Conservation (phyloP, 2,113 vertebrate species). For the Macrotis lagotis region DNA sequence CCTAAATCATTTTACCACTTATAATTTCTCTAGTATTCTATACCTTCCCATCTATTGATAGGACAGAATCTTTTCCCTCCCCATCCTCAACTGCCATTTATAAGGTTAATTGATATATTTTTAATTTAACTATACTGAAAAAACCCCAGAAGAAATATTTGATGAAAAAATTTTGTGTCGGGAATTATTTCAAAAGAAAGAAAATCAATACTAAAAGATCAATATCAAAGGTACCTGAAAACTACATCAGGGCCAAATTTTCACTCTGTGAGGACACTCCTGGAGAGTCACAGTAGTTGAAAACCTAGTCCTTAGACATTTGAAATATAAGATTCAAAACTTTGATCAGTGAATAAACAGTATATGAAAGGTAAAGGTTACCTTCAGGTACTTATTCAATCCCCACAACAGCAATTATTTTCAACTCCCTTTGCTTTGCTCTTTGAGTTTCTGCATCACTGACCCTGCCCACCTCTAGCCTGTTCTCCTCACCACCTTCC, state of each 20-base stretch:
- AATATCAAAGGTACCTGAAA: constrained; percentile 32
- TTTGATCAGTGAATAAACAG: constrained; percentile 37
- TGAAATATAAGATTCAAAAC: constrained; percentile 44
- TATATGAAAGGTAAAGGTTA: constrained; percentile 15
- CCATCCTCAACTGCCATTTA: not conserved
- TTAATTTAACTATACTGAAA: not conserved
- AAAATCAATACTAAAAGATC: not conserved
- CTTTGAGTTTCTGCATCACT: not conserved
- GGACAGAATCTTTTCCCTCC: not conserved
- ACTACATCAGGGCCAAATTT: constrained; percentile 26
- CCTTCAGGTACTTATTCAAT: not conserved
- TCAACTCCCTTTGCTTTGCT: not conserved
- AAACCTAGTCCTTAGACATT: constrained; percentile 35
- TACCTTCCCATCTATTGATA: not conserved
- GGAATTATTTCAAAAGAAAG: not conserved
- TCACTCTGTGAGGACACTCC: not conserved
- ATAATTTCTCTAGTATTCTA: not conserved
- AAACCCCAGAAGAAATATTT: not conserved
- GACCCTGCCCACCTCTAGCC: constrained; percentile 51
- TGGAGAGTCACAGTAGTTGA: constrained; percentile 23
- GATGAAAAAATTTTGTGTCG: not conserved
- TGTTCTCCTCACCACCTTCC: constrained; percentile 44
- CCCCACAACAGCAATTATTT: not conserved
- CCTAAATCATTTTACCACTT: not conserved
- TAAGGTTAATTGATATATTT: no score